These are phyloP conservation scores for Microcaecilia unicolor DNA, from an alignment of 2,797 vertebrate species.

Conservation along the genomic window DNA sequence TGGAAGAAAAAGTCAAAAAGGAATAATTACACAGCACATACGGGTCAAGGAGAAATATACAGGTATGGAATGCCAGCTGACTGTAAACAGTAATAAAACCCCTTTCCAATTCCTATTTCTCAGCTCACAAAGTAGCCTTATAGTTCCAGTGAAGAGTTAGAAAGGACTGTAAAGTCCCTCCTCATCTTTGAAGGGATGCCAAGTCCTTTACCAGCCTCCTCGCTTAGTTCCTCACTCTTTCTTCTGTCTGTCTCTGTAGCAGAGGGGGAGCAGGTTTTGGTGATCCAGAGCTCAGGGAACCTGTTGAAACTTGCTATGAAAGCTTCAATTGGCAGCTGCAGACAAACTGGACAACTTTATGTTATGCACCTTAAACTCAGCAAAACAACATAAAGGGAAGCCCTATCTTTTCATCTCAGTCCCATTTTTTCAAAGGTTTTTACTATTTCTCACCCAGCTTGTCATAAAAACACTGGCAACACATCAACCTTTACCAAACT, in stretches of 20 bases:
- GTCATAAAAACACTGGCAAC: constrained; percentile 25
- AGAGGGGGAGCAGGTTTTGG: neutral
- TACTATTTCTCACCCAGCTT: constrained; percentile 42
- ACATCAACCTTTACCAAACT: neutral
- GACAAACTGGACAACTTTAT: constrained; percentile 45
- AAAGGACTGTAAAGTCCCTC: too few relatives aligned
- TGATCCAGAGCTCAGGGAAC: constrained; percentile 15
- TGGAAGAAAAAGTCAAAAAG: constrained; percentile 33
- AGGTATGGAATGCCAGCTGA: too few relatives aligned
- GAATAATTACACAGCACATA: too few relatives aligned
- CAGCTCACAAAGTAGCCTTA: too few relatives aligned
- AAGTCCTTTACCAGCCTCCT: neutral
- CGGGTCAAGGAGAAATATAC: too few relatives aligned
- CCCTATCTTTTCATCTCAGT: constrained; percentile 51
- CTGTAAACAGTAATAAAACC: too few relatives aligned
- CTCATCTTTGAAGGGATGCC: neutral
- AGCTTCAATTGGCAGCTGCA: constrained; percentile 20
- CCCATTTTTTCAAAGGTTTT: constrained; percentile 51
- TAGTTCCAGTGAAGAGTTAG: too few relatives aligned
- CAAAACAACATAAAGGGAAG: constrained; percentile 48
- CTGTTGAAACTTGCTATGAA: constrained; percentile 26
- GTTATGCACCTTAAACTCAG: constrained; percentile 43
- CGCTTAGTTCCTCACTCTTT: too few relatives aligned
- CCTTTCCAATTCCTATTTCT: too few relatives aligned
- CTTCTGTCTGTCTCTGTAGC: neutral